phyloP scores from a whole-genome alignment of 2,113 vertebrate species.

The Burhinus bistriatus region DNA sequence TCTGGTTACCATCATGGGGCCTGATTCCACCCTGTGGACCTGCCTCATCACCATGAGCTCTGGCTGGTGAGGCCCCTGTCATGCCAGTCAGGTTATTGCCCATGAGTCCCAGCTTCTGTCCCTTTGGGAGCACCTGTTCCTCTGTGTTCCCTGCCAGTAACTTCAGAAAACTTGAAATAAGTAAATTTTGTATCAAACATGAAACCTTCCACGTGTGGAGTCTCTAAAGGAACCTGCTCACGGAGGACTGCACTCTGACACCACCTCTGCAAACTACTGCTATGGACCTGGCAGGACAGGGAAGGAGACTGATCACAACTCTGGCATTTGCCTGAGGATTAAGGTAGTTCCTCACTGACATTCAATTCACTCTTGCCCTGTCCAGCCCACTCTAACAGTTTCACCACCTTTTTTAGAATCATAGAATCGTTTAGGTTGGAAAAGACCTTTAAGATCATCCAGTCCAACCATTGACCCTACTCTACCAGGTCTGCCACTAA shows the following conservation, averaged over 20 bases:
- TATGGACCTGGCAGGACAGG: neutral
- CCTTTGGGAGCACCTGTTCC: neutral
- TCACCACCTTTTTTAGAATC: neutral
- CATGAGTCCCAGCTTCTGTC: accelerated
- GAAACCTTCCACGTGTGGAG: accelerated
- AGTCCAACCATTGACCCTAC: too few species aligned
- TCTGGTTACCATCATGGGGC: neutral
- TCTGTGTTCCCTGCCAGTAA: neutral
- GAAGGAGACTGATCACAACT: neutral
- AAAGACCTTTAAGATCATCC: too few species aligned
- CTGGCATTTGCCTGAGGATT: neutral
- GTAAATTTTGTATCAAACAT: neutral
- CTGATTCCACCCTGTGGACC: neutral
- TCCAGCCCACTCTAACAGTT: neutral
- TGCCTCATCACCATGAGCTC: neutral
- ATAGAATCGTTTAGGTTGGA: too few species aligned
- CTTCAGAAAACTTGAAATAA: neutral
- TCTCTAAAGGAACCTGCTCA: neutral
- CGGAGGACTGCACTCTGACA: neutral
- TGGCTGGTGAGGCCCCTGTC: neutral
- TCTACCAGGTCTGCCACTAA: too few species aligned
- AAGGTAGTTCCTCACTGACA: neutral
- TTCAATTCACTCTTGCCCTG: neutral
- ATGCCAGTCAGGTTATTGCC: neutral
- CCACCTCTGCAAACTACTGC: neutral